A percentile compares a stretch with the other conserved stretches of the same genome.
Conservation (phyloP, 2,113 vertebrate species). For the Parotia lawesii region DNA sequence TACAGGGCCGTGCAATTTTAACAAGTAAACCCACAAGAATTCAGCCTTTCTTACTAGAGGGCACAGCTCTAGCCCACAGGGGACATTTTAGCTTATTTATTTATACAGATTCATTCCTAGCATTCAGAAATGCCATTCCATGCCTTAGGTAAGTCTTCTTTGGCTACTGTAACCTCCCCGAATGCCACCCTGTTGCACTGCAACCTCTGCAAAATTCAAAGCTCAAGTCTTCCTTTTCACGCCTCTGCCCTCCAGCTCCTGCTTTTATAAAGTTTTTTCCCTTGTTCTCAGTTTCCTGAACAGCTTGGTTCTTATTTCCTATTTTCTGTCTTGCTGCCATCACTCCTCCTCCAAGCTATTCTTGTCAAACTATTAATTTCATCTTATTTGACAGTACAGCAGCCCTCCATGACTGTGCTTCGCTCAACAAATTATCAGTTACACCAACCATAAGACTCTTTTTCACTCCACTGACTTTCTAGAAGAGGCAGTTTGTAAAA, state of each 20-base stretch:
- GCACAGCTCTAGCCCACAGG: conserved; percentile 31
- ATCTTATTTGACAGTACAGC: conserved; percentile 23
- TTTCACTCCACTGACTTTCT: conserved; percentile 15
- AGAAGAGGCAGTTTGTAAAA: conserved; percentile 41
- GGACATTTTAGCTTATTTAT: conserved; percentile 28
- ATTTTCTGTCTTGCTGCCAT: conserved; percentile 13
- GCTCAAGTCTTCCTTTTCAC: not conserved
- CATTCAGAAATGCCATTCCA: conserved; percentile 2
- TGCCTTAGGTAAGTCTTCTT: conserved; percentile 12
- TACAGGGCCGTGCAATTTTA: conserved; percentile 4
- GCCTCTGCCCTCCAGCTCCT: not conserved
- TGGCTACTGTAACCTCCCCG: not conserved
- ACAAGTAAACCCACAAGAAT: conserved; percentile 52
- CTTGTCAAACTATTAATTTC: conserved; percentile 46
- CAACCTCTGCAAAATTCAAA: not conserved
- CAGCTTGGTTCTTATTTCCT: conserved; percentile 31
- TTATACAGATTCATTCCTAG: conserved; percentile 17
- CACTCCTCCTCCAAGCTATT: conserved; percentile 39
- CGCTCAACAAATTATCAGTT: conserved; percentile 32
- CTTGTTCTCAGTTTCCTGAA: conserved; percentile 5
- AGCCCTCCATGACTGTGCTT: not conserved
- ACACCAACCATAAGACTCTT: conserved; percentile 30
- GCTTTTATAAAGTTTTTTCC: not conserved
- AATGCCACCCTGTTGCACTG: not conserved
- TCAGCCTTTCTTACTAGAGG: not conserved